Evolutionary conservation across 2,113 vertebrate species (phyloP).

Genomic region (Phalacrocorax brasilianus): DNA sequence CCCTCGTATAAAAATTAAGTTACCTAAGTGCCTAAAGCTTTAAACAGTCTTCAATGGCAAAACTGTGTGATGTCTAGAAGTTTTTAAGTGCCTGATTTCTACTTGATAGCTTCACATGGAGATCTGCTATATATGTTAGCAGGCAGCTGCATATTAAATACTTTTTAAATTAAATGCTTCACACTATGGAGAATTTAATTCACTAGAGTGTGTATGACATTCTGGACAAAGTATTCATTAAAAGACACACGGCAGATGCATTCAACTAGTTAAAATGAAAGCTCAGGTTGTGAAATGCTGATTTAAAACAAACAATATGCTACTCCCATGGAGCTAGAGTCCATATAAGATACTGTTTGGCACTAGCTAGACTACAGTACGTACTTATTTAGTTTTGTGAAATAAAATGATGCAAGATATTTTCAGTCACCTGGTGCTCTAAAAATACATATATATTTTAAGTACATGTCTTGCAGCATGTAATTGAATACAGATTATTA

Average conservation of each 20-base stretch:
- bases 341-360: background rate
- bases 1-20: conserved; percentile 17
- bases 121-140: background rate
- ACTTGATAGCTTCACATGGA: background rate
- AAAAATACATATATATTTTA: background rate
- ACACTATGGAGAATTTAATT: conserved; percentile 15
- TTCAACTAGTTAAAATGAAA: conserved; percentile 14
- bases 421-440: background rate
- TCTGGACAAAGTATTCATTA: conserved; percentile 50
- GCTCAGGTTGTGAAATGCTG: background rate
- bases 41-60: conserved; percentile 8
- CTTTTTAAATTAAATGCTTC: background rate
- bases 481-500: background rate
- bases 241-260: background rate
- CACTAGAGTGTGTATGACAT: background rate
- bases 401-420: background rate
- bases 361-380: background rate
- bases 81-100: conserved; percentile 9
- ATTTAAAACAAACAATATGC: background rate
- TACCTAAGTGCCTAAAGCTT: conserved; percentile 28
- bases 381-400: background rate
- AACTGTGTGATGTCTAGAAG: background rate
- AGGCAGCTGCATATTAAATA: background rate
- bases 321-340: background rate
- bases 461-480: background rate